Percentiles rank a stretch among this genome's conserved stretches.
These are phyloP conservation scores for Reticulitermes lucifugus DNA, from an alignment of 2,888 invertebrate genomes.

Conservation along the genomic window DNA sequence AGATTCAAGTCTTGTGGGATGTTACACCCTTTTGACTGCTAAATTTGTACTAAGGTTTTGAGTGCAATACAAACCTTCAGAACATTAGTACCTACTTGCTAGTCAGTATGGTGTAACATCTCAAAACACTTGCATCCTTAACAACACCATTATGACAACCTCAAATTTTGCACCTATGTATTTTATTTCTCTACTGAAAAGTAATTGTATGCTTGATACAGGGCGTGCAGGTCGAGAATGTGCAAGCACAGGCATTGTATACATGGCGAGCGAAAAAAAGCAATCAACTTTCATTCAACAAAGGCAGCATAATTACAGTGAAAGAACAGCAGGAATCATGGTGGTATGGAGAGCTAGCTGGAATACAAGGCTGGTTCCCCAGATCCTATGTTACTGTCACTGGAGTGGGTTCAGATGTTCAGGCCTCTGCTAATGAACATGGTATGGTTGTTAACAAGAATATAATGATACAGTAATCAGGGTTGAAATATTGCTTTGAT, in stretches of 20 bases:
- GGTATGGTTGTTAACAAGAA: neutral
- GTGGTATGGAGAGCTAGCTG: conserved; percentile 71
- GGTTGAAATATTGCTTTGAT: no score
- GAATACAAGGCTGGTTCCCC: conserved; percentile 71
- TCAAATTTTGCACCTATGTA: no score
- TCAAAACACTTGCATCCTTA: no score
- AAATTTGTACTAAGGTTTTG: no score
- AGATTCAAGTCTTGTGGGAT: no score
- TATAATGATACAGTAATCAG: neutral
- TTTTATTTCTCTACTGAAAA: no score
- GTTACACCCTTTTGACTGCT: no score
- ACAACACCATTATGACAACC: no score
- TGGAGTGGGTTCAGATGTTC: neutral
- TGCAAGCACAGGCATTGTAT: conserved; percentile 67
- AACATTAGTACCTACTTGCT: no score
- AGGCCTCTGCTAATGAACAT: neutral
- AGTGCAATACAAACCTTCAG: no score
- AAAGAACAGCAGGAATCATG: conserved; percentile 73
- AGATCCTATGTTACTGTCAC: conserved; percentile 68
- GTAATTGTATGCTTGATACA: conserved; percentile 42
- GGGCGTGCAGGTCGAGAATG: conserved; percentile 61
- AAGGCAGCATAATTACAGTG: conserved; percentile 71
- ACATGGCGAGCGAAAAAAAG: conserved; percentile 71
- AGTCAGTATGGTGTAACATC: no score
- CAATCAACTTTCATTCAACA: conserved; percentile 71